Evolutionary conservation across 2,888 invertebrate genomes (phyloP).

Genomic region (Aphodius sticticus): DNA sequence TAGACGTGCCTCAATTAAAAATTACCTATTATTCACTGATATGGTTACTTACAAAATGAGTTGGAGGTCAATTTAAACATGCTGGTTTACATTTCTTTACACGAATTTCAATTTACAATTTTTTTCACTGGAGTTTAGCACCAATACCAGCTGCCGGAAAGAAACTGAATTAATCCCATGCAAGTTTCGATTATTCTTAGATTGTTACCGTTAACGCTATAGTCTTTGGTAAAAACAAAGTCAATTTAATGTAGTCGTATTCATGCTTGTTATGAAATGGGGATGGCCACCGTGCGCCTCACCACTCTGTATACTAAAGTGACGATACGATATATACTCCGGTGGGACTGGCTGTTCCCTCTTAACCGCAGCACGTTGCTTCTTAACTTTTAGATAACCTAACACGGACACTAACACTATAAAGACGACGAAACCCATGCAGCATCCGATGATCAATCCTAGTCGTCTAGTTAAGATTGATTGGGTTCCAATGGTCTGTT

Average conservation of each 20-base stretch:
- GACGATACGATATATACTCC: slow-evolving; percentile 82
- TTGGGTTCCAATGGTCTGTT: slow-evolving; percentile 64
- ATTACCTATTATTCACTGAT: neutral
- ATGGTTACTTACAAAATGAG: neutral
- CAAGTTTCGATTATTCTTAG: too few relatives aligned
- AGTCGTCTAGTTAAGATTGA: slow-evolving; percentile 82
- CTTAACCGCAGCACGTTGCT: slow-evolving; percentile 79
- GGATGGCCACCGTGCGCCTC: slow-evolving; percentile 61
- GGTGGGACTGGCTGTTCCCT: slow-evolving; percentile 76
- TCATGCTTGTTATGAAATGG: slow-evolving; percentile 59
- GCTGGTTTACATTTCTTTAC: neutral
- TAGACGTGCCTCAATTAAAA: neutral
- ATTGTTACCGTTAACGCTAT: too few relatives aligned
- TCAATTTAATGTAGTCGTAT: slow-evolving; percentile 55
- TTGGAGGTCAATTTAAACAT: neutral
- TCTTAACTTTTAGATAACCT: slow-evolving; percentile 85
- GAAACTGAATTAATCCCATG: too few relatives aligned
- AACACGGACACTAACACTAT: slow-evolving; percentile 84
- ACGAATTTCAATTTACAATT: neutral
- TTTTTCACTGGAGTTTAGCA: neutral
- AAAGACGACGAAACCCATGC: slow-evolving; percentile 86
- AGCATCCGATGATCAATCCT: slow-evolving; percentile 86
- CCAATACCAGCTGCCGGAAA: neutral
- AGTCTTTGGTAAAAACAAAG: neutral
- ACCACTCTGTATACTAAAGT: slow-evolving; percentile 75